phyloP scores from a whole-genome alignment of 2,888 invertebrate species.

The Rhimphoctona megacephalus region DNA sequence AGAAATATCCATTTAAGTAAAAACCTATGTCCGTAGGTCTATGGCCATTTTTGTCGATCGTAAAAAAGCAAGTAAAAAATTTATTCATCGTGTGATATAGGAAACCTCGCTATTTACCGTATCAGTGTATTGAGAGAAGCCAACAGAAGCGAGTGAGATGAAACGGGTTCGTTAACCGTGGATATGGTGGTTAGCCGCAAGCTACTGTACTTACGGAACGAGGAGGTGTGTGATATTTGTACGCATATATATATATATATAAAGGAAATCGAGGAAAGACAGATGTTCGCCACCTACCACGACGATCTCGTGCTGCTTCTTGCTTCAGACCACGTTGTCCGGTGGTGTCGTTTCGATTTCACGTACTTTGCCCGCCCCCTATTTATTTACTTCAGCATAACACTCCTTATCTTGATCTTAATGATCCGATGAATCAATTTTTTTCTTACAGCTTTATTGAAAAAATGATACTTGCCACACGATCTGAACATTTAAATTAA shows the following conservation, averaged over 20 bases:
- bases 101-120: conserved; percentile 61
- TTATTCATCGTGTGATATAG: conserved; percentile 56
- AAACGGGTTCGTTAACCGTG: conserved; percentile 78
- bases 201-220: conserved; percentile 72
- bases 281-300: conserved; percentile 65
- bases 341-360: conserved; percentile 57
- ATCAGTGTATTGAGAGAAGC: conserved; percentile 1
- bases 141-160: conserved; percentile 45
- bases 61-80: conserved; percentile 36
- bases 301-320: conserved; percentile 51
- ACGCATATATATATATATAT: conserved; percentile 9
- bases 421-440: not conserved
- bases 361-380: conserved; percentile 29
- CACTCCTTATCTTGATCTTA: not conserved
- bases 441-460: not conserved
- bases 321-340: conserved; percentile 28
- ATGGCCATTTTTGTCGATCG: not conserved
- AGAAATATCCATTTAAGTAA: not conserved
- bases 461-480: not conserved
- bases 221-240: conserved; percentile 20
- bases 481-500: not conserved
- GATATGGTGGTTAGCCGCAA: conserved; percentile 77
- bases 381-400: conserved; percentile 8
- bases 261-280: conserved; percentile 65
- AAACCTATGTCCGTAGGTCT: not conserved